Percentiles rank a stretch among this genome's conserved stretches.
Evolutionary conservation across 2,888 invertebrate species (phyloP).

Genomic region (Brenthis ino): DNA sequence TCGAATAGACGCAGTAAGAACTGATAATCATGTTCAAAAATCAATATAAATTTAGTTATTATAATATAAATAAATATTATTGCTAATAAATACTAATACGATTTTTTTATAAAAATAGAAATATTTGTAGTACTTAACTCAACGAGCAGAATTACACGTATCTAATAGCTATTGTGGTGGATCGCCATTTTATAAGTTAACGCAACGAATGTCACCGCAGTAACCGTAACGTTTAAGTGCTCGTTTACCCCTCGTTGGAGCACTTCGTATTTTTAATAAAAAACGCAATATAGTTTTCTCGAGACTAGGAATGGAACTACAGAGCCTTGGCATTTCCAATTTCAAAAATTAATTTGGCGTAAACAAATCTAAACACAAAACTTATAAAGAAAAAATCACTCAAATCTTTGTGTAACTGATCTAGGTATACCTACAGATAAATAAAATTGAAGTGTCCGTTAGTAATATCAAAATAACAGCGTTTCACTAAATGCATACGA

Average conservation of each 20-base stretch:
- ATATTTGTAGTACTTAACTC: no score
- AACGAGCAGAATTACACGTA: conserved; percentile 17
- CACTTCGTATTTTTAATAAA: conserved; percentile 77
- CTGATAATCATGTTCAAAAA: no score
- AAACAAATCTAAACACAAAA: conserved; percentile 45
- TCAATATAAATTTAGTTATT: no score
- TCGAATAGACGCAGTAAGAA: no score
- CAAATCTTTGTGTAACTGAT: conserved; percentile 3
- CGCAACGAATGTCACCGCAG: conserved; percentile 75
- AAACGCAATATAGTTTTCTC: conserved; percentile 75
- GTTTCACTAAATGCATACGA: no score
- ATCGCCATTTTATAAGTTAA: conserved; percentile 76
- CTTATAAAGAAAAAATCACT: no score
- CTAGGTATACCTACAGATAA: neutral
- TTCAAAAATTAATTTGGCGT: conserved; percentile 60
- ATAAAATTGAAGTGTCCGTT: no score
- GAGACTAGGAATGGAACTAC: conserved; percentile 51
- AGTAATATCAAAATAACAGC: no score
- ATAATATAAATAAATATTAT: no score
- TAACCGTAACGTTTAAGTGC: conserved; percentile 79
- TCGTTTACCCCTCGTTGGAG: conserved; percentile 73
- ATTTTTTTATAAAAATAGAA: no score
- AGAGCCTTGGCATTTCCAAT: conserved; percentile 66
- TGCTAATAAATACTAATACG: no score
- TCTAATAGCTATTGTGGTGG: conserved; percentile 26